A percentile compares a stretch with the other conserved stretches of the same genome.
Conservation (phyloP, 2,113 vertebrate species). For the Corydoras sp. region DNA sequence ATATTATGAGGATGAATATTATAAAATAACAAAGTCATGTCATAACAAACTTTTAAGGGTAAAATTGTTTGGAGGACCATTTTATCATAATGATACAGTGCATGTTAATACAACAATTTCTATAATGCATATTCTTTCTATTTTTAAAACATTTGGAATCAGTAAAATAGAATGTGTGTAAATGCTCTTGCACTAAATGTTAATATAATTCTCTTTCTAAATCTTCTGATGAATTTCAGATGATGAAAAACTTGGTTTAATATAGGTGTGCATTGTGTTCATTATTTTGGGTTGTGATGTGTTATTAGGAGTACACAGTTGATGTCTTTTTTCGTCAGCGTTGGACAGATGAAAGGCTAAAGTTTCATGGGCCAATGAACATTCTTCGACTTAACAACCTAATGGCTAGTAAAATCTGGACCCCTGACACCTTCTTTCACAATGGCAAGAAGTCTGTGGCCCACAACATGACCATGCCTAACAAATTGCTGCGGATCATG, state of each 20-base stretch:
- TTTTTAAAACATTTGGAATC: no score
- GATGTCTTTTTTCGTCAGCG: constrained; percentile 86
- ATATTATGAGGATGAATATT: no score
- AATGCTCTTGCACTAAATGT: no score
- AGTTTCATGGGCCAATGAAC: constrained; percentile 84
- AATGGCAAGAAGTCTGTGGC: constrained; percentile 87
- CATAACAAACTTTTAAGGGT: no score
- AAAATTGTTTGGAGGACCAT: no score
- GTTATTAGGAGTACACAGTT: constrained; percentile 79
- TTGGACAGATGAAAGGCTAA: constrained; percentile 86
- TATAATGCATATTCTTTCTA: no score
- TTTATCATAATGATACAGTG: no score
- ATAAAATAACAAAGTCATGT: no score
- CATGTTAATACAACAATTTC: no score
- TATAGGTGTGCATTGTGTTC: no score
- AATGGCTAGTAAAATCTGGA: constrained; percentile 91
- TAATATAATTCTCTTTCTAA: not conserved
- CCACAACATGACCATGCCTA: constrained; percentile 90
- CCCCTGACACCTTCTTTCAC: constrained; percentile 85
- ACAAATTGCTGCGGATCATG: constrained; percentile 81
- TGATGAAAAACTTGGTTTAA: no score
- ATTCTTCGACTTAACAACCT: constrained; percentile 84
- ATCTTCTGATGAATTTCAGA: not conserved
- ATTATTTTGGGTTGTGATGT: constrained; percentile 14
- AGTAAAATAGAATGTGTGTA: no score